Base-by-base conservation (phyloP, 2,888 invertebrate genomes). In the Caradrina kadenii region DNA sequence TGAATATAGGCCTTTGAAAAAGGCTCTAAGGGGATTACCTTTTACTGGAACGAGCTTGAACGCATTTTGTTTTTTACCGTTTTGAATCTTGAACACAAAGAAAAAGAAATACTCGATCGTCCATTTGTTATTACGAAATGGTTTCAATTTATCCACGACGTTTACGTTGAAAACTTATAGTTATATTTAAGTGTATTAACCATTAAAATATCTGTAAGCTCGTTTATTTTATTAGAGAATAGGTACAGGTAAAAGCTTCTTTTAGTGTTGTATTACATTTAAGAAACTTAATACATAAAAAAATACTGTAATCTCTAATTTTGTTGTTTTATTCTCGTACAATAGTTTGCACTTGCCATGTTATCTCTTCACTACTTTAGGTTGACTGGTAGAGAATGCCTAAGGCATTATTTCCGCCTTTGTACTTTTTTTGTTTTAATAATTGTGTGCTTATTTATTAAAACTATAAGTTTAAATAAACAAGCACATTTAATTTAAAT, bases 121-220 rank as follows among this genome's bases (percentile, higher is more conserved):
- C 61, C 69, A 64, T 70, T 80, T 66, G 67, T 76, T 80, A 76
- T 76, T 79, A 73, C 45, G 64, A 80, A 75, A 80, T 69, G 72
- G 62, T 79, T 79, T 79, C 69, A 75, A 79, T 79, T 79, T 79
- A 72, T 80, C 59, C 39, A 69, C 52, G 54, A 82, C 67, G 71
- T 65, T 75, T 80, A 69, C 50, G 66, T 35, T 67, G 59, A 63
- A 72, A 79, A 69, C 68, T 78, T 71, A 61, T 55, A 39, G 13
- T 65, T 65, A 49, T 19, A 22, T 63, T 79, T 81, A 69, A 69
- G 70, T 66, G 26, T 50, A 31, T 64, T 52, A 6, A 22, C 54
- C 58, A 61, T 66, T 68, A 35, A 17, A 60, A 59, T 42, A 65
- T 15, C 58, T 45, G 22, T 50, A 6, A 49, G 35, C n/a, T 60